Conservation (phyloP, 1,140 invertebrate genomes). For the Popillia japonica region DNA sequence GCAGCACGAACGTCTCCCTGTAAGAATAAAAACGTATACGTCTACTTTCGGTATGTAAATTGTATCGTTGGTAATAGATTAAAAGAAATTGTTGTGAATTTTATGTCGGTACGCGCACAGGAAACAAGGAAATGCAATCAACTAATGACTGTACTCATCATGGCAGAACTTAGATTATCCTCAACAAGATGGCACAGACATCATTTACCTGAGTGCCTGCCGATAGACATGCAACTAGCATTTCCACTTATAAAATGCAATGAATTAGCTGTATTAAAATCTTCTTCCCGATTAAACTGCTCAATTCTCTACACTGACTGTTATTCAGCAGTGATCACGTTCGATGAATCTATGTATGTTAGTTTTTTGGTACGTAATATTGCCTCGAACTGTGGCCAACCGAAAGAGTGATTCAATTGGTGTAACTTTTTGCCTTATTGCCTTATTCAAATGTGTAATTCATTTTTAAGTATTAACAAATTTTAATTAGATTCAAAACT, state of each 20-base stretch:
- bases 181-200: constrained; percentile 42
- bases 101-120: constrained; percentile 26
- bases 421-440: too few species aligned
- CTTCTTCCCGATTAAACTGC: background rate
- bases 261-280: constrained; percentile 42
- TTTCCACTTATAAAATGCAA: constrained; percentile 41
- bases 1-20: background rate
- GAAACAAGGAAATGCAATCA: constrained; percentile 44
- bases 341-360: background rate
- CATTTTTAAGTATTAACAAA: too few species aligned
- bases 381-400: too few species aligned
- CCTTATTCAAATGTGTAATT: too few species aligned
- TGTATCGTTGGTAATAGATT: constrained; percentile 29
- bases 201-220: constrained; percentile 48
- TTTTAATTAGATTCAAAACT: too few species aligned
- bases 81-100: constrained; percentile 36
- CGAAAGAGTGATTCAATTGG: too few species aligned
- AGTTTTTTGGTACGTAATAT: too few species aligned
- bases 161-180: constrained; percentile 44
- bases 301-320: background rate
- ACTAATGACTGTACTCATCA: constrained; percentile 43
- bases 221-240: constrained; percentile 47
- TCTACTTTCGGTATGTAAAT: constrained; percentile 28
- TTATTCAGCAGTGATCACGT: too few species aligned
- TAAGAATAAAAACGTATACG: background rate